Evolutionary conservation across 30 jellyfish, hydroid and myxozoan species (phyloP).

Genomic region (Cassiopea xamachana): DNA sequence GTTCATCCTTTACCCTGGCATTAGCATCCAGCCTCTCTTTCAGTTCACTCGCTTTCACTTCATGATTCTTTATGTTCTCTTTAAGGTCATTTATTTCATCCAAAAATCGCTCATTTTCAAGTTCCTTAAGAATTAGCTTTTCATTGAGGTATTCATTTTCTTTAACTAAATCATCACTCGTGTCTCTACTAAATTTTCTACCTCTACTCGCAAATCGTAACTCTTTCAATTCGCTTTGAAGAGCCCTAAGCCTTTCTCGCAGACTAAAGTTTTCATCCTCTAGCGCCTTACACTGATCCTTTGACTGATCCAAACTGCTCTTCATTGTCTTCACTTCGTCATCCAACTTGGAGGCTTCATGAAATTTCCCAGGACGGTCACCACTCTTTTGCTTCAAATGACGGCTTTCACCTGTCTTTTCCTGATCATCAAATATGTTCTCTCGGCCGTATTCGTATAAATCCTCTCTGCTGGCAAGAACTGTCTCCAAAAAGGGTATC

Average conservation of each 20-base stretch:
- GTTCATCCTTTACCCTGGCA: conserved; percentile 2
- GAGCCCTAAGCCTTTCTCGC: conserved; percentile 46
- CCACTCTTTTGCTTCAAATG: conserved; percentile 7
- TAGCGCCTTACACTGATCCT: conserved; percentile 34
- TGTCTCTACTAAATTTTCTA: conserved; percentile 14
- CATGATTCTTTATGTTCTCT: conserved; percentile 14
- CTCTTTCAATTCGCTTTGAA: conserved; percentile 59
- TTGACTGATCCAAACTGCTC: conserved; percentile 16
- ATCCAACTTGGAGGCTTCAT: conserved; percentile 3
- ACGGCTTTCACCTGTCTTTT: conserved; percentile 4
- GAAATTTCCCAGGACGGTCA: conserved; percentile 17
- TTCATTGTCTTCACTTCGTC: conserved; percentile 14
- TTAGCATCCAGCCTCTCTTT: conserved; percentile 35
- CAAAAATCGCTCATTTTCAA: conserved; percentile 68
- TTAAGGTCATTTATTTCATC: conserved; percentile 46
- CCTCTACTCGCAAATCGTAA: conserved; percentile 27
- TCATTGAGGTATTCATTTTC: conserved; percentile 62
- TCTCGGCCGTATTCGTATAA: not conserved
- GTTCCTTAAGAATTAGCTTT: conserved; percentile 63
- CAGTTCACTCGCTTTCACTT: conserved; percentile 43
- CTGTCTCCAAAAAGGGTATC: conserved; percentile 5
- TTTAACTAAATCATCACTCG: conserved; percentile 29
- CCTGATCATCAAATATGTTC: not conserved
- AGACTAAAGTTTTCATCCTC: conserved; percentile 59
- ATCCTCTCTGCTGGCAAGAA: not conserved